A percentile compares a stretch with the other conserved stretches of the same genome.
Conservation (phyloP, 2,888 invertebrate species). For the Dryococelus australis region DNA sequence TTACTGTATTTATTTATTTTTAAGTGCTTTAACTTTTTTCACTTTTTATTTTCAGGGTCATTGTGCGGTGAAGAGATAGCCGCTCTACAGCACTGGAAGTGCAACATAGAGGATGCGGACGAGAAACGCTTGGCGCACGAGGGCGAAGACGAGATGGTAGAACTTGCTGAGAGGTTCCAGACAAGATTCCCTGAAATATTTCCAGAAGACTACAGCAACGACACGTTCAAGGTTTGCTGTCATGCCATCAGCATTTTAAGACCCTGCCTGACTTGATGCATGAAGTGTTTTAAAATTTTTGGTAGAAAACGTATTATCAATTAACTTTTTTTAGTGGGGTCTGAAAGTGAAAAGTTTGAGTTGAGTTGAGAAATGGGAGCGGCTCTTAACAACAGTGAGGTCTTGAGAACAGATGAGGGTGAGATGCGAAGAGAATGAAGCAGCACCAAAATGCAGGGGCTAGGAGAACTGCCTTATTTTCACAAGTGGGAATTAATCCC, state of each 20-base stretch:
- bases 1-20: no score
- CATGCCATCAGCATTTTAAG: no score
- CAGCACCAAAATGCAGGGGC: no score
- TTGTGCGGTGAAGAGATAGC: constrained; percentile 59
- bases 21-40: no score
- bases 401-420: no score
- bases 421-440: no score
- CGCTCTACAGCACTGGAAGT: constrained; percentile 67
- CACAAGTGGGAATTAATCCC: no score
- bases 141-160: constrained; percentile 77
- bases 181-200: constrained; percentile 73
- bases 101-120: constrained; percentile 61
- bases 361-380: background rate
- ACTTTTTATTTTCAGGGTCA: constrained; percentile 54
- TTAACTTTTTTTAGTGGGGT: background rate
- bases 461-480: background rate
- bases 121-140: constrained; percentile 73
- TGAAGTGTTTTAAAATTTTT: background rate
- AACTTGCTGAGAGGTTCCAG: constrained; percentile 77
- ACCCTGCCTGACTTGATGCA: background rate
- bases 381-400: no score
- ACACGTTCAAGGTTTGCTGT: constrained; percentile 63
- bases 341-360: background rate
- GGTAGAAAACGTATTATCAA: background rate
- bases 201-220: constrained; percentile 66